Evolutionary conservation across 2,888 invertebrate species (phyloP).

Genomic region (Eristalis tenax): DNA sequence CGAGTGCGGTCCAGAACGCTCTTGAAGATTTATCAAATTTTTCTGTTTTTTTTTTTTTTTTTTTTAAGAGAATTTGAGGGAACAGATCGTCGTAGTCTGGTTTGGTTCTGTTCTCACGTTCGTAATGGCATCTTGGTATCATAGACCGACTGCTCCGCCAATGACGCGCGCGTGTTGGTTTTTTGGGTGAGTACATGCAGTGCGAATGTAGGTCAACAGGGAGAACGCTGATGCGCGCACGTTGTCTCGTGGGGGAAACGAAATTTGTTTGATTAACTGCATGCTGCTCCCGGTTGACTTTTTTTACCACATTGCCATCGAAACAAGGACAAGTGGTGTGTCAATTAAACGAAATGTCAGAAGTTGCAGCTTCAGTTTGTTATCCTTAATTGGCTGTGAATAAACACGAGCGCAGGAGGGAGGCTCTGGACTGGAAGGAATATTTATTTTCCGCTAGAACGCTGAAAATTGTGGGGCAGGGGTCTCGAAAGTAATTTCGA

Average conservation of each 20-base stretch:
- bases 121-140: background rate
- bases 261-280: background rate
- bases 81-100: no score
- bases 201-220: background rate
- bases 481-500: no score
- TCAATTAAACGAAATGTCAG: background rate
- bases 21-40: no score
- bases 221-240: background rate
- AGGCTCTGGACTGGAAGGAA: no score
- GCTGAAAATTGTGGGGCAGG: no score
- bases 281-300: background rate
- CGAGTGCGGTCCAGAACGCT: no score
- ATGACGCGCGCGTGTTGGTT: background rate
- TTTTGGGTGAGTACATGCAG: background rate
- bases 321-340: background rate
- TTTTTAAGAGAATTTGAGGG: background rate
- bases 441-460: no score
- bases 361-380: background rate
- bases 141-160: background rate
- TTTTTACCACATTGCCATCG: background rate
- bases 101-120: no score
- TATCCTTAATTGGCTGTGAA: background rate
- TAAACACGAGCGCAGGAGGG: background rate
- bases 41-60: background rate
- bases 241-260: background rate